A percentile compares a stretch with the other conserved stretches of the same genome.
phyloP scores from a whole-genome alignment of 2,888 invertebrate genomes.

The Platycheirus albimanus region DNA sequence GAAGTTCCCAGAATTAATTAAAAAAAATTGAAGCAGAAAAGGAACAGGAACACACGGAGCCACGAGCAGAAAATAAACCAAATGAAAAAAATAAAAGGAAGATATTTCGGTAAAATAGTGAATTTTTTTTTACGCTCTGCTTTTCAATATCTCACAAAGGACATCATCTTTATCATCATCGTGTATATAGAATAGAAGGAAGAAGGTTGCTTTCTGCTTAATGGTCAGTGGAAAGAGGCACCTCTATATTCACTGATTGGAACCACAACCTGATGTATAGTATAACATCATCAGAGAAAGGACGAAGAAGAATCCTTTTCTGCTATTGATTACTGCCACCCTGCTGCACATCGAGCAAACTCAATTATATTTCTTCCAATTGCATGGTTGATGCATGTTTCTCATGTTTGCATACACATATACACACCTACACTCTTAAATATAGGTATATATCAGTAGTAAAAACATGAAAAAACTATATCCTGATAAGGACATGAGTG shows the following conservation, averaged over 20 bases:
- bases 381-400: slow-evolving; percentile 74
- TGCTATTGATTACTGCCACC: slow-evolving; percentile 72
- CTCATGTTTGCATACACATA: slow-evolving; percentile 67
- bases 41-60: slow-evolving; percentile 61
- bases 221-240: neutral
- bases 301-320: slow-evolving; percentile 62
- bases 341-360: slow-evolving; percentile 71
- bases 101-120: slow-evolving; percentile 52
- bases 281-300: slow-evolving; percentile 6
- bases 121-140: slow-evolving; percentile 21
- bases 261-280: slow-evolving; percentile 35
- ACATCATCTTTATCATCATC: slow-evolving; percentile 70
- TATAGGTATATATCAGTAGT: slow-evolving; percentile 5
- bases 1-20: slow-evolving; percentile 75
- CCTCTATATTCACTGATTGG: slow-evolving; percentile 46
- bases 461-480: slow-evolving; percentile 20
- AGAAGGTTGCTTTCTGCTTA: slow-evolving; percentile 9
- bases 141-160: slow-evolving; percentile 66
- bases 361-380: slow-evolving; percentile 74
- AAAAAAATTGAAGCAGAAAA: slow-evolving; percentile 64
- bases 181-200: slow-evolving; percentile 27
- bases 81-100: slow-evolving; percentile 31
- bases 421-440: neutral
- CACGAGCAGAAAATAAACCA: slow-evolving; percentile 33
- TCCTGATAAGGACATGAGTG: slow-evolving; percentile 66